Conservation (phyloP, 2,888 invertebrate species). For the Drosophila barbarae region DNA sequence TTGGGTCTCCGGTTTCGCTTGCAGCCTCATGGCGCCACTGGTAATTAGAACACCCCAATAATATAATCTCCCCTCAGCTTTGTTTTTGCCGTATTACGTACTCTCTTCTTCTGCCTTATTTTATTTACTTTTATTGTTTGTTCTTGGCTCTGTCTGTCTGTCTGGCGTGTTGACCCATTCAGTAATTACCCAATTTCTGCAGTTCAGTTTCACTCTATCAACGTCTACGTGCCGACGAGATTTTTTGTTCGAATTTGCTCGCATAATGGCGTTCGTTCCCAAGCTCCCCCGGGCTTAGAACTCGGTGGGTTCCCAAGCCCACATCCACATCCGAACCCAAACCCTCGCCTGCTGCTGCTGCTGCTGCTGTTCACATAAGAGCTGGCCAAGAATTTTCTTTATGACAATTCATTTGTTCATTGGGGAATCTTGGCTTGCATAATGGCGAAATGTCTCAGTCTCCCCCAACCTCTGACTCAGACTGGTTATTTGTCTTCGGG, state of each 20-base stretch:
- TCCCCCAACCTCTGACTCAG: slow-evolving; percentile 15
- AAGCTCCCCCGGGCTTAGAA: slow-evolving; percentile 17
- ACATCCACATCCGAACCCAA: background rate
- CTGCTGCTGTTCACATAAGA: slow-evolving; percentile 28
- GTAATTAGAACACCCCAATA: slow-evolving; percentile 51
- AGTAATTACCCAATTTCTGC: slow-evolving; percentile 40
- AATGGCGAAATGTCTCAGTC: slow-evolving; percentile 32
- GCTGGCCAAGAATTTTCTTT: slow-evolving; percentile 26
- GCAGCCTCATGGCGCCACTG: slow-evolving; percentile 62
- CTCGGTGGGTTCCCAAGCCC: slow-evolving; percentile 9
- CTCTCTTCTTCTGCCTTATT: background rate
- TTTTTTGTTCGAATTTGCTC: slow-evolving; percentile 32
- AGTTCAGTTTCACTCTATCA: slow-evolving; percentile 33
- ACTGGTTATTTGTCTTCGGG: background rate
- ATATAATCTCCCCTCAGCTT: slow-evolving; percentile 9
- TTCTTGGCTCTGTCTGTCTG: slow-evolving; percentile 19
- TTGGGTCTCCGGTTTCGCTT: slow-evolving; percentile 48
- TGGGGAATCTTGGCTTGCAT: slow-evolving; percentile 39
- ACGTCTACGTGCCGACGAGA: slow-evolving; percentile 33
- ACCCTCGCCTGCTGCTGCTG: background rate
- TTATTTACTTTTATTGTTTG: background rate
- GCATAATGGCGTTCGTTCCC: slow-evolving; percentile 38
- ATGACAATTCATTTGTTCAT: slow-evolving; percentile 37
- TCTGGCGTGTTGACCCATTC: slow-evolving; percentile 35
- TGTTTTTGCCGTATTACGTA: background rate